Evolutionary conservation across 2,888 invertebrate genomes (phyloP).

Genomic region (Empis livida): DNA sequence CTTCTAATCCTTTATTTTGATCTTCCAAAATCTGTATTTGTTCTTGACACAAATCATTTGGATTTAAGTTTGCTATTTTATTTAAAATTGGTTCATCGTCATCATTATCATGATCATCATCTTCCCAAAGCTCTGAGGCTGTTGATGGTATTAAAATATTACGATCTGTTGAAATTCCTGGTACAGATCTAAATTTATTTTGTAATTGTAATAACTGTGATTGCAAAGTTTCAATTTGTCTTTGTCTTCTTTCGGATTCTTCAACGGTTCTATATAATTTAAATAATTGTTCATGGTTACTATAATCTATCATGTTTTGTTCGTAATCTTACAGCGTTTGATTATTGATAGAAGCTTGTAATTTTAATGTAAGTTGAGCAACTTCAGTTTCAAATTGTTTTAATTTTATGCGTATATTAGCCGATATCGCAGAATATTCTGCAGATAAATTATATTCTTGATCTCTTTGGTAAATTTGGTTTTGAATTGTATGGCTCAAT

Average conservation of each 20-base stretch:
- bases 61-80: slow-evolving; percentile 30
- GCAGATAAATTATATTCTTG: slow-evolving; percentile 40
- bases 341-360: slow-evolving; percentile 37
- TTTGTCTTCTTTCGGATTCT: slow-evolving; percentile 47
- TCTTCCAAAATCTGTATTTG: slow-evolving; percentile 51
- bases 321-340: slow-evolving; percentile 28
- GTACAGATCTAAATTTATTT: slow-evolving; percentile 21
- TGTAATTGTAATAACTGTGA: slow-evolving; percentile 46
- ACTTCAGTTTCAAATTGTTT: slow-evolving; percentile 50
- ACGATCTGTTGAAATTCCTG: slow-evolving; percentile 5
- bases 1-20: slow-evolving; percentile 65
- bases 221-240: slow-evolving; percentile 46
- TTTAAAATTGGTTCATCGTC: slow-evolving; percentile 36
- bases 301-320: not conserved
- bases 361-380: slow-evolving; percentile 42
- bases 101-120: slow-evolving; percentile 27
- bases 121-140: slow-evolving; percentile 16
- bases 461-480: slow-evolving; percentile 44
- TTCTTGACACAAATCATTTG: slow-evolving; percentile 40
- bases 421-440: slow-evolving; percentile 45
- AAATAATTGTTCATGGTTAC: not conserved
- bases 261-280: slow-evolving; percentile 40
- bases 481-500: slow-evolving; percentile 48
- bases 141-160: slow-evolving; percentile 10
- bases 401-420: slow-evolving; percentile 43